Percentiles rank a stretch among this genome's conserved stretches.
These are phyloP conservation scores for Eurois occulta DNA, from an alignment of 2,888 invertebrate species.

Conservation along the genomic window DNA sequence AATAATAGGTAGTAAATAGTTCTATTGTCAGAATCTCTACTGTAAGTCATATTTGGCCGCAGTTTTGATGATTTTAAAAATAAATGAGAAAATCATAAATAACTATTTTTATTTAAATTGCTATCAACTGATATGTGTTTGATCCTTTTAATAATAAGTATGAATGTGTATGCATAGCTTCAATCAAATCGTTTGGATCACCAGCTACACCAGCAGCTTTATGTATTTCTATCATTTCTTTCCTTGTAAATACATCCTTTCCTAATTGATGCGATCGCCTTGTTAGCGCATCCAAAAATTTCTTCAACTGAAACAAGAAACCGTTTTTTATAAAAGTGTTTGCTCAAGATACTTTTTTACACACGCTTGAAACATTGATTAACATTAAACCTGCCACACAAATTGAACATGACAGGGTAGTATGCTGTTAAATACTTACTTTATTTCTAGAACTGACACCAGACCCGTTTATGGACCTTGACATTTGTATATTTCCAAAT, in stretches of 20 bases:
- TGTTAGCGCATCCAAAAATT: conserved; percentile 93
- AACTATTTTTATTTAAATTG: conserved; percentile 71
- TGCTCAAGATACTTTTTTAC: not conserved
- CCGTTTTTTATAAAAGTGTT: not conserved
- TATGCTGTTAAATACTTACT: conserved; percentile 76
- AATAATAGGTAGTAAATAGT: not conserved
- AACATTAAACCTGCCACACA: not conserved
- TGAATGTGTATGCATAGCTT: conserved; percentile 95
- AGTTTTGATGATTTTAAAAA: conserved; percentile 31
- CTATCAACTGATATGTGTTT: conserved; percentile 92
- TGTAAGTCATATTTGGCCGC: conserved; percentile 42
- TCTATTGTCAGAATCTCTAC: conserved; percentile 20
- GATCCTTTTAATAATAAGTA: conserved; percentile 95
- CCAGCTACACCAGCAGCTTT: conserved; percentile 91
- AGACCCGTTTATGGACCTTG: conserved; percentile 93
- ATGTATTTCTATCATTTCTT: conserved; percentile 94
- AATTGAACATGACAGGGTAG: not conserved
- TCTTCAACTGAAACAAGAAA: conserved; percentile 91
- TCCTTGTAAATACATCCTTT: conserved; percentile 93
- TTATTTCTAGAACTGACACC: conserved; percentile 93
- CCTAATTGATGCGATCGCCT: conserved; percentile 91
- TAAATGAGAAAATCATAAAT: conserved; percentile 8
- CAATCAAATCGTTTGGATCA: conserved; percentile 93
- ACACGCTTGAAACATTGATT: not conserved
- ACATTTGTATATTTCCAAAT: conserved; percentile 91